A percentile compares a stretch with the other conserved stretches of the same genome.
phyloP scores from a whole-genome alignment of 2,113 vertebrate species.

The Alethe diademata region DNA sequence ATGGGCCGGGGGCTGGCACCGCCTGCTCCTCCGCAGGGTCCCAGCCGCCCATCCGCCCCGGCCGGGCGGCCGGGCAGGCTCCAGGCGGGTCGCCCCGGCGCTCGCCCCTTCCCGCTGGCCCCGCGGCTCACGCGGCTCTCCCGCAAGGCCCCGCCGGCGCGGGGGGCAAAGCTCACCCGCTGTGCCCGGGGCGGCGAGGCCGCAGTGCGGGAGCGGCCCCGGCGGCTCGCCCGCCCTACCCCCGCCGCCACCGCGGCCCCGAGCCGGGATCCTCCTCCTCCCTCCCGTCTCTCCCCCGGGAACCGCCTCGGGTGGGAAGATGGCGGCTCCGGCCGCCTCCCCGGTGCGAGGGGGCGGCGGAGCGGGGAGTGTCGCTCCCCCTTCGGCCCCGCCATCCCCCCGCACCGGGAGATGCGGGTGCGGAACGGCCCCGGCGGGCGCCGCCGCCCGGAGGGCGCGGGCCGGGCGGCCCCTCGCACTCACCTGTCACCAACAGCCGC shows the following conservation, averaged over 20 bases:
- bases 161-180: not conserved
- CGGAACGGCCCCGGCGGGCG: not conserved
- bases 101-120: not conserved
- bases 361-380: too few species aligned
- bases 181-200: not conserved
- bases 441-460: not conserved
- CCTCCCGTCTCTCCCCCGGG: slow-evolving; percentile 8
- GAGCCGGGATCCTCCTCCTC: not conserved
- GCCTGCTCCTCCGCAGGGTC: not conserved
- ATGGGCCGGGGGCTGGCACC: accelerated
- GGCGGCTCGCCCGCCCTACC: not conserved
- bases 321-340: slow-evolving; percentile 61
- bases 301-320: slow-evolving; percentile 60
- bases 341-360: not conserved
- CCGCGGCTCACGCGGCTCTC: not conserved
- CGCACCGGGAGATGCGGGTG: too few species aligned
- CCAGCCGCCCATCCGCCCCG: not conserved
- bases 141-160: not conserved
- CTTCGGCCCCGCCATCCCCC: too few species aligned
- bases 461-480: too few species aligned
- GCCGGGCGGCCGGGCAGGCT: not conserved
- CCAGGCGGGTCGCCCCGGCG: not conserved
- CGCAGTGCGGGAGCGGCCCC: not conserved
- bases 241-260: not conserved
- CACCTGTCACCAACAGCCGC: too few species aligned